A percentile compares a stretch with the other conserved stretches of the same genome.
These are phyloP conservation scores for Tetramorium alpestre DNA, from an alignment of 1,140 invertebrate genomes.

Conservation along the genomic window DNA sequence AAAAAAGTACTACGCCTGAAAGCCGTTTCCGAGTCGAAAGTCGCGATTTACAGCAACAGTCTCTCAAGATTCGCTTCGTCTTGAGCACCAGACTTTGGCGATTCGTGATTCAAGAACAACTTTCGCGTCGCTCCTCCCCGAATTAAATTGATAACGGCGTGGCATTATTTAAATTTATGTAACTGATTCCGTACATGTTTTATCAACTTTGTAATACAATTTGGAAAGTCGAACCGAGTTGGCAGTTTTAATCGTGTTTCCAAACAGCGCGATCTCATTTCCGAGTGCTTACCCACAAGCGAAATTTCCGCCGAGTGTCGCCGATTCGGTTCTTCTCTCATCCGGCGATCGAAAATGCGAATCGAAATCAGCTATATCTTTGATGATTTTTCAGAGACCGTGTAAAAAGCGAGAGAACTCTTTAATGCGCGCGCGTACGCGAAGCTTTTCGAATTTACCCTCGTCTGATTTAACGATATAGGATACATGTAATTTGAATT, in stretches of 20 bases:
- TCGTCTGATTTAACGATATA: constrained; percentile 37
- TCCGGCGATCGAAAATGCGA: neutral
- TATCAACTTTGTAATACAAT: constrained; percentile 28
- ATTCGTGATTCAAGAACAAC: neutral
- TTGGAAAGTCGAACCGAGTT: neutral
- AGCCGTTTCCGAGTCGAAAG: neutral
- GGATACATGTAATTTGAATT: constrained; percentile 31
- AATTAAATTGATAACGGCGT: neutral
- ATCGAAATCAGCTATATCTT: constrained; percentile 14
- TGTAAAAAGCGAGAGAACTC: neutral
- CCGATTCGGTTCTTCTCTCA: neutral
- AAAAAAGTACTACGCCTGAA: constrained; percentile 19
- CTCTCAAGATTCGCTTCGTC: neutral
- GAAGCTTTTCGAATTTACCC: constrained; percentile 39
- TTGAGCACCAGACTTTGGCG: neutral
- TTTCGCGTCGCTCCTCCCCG: neutral
- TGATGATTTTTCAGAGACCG: neutral
- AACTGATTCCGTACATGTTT: neutral
- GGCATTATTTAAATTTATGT: constrained; percentile 23
- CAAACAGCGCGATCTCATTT: constrained; percentile 26
- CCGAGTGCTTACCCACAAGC: neutral
- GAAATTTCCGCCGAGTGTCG: neutral
- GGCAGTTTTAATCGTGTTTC: constrained; percentile 32
- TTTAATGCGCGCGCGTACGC: neutral
- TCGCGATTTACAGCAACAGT: constrained; percentile 6